phyloP scores from a whole-genome alignment of 1,140 invertebrate genomes.

The Heliconius himera region DNA sequence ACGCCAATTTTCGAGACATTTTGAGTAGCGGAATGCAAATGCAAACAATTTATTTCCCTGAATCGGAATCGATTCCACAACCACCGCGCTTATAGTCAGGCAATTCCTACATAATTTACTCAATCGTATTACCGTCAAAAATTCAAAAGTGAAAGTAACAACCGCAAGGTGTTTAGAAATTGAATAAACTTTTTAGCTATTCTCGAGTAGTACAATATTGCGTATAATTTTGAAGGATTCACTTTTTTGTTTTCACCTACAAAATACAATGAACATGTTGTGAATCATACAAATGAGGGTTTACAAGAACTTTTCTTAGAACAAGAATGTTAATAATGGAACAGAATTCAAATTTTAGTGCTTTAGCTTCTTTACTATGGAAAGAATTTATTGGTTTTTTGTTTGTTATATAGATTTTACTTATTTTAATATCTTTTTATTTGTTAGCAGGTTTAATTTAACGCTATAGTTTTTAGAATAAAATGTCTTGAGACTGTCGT shows the following conservation, averaged over 20 bases:
- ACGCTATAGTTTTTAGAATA: too few species aligned
- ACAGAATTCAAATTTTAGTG: not conserved
- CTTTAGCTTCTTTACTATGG: too few species aligned
- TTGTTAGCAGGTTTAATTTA: too few species aligned
- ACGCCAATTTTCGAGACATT: too few species aligned
- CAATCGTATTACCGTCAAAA: not conserved
- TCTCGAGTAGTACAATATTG: not conserved
- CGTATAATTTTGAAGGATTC: slow-evolving; percentile 5
- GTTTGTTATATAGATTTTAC: too few species aligned
- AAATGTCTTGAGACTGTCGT: too few species aligned
- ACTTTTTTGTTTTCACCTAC: slow-evolving; percentile 10
- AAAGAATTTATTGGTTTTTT: too few species aligned
- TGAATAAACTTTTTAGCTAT: not conserved
- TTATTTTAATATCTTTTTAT: too few species aligned
- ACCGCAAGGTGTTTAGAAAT: not conserved
- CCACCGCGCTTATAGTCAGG: too few species aligned
- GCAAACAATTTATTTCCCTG: not conserved
- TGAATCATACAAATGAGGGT: not conserved
- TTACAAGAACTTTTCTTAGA: not conserved
- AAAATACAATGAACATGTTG: not conserved
- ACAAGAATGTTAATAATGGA: not conserved
- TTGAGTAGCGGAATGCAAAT: not conserved
- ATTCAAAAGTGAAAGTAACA: not conserved
- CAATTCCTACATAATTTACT: not conserved
- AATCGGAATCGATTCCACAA: too few species aligned